Percentiles rank a stretch among this genome's conserved stretches.
Evolutionary conservation across 1,140 invertebrate genomes (phyloP).

Genomic region (Drosophila leontia): DNA sequence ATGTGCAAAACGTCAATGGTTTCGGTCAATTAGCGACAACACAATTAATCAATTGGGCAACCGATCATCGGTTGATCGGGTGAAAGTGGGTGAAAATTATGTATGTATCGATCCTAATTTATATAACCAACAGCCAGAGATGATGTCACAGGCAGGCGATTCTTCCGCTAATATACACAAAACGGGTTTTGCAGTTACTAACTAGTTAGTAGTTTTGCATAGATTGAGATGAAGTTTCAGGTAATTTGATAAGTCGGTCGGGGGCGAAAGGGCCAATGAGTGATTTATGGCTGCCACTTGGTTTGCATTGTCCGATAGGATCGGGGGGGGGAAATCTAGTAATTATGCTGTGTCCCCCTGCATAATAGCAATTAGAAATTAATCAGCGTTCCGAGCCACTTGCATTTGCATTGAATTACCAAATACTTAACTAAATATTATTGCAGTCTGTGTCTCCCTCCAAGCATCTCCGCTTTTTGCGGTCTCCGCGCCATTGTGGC

Average conservation of each 20-base stretch:
- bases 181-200: constrained; percentile 11
- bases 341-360: constrained; percentile 31
- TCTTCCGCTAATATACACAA: constrained; percentile 8
- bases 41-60: constrained; percentile 30
- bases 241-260: constrained; percentile 8
- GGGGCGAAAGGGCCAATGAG: not conserved
- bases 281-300: not conserved
- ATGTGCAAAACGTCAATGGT: constrained; percentile 33
- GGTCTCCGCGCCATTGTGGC: constrained; percentile 63
- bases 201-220: not conserved
- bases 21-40: constrained; percentile 31
- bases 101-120: not conserved
- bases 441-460: constrained; percentile 4
- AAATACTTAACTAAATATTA: constrained; percentile 48
- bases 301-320: constrained; percentile 9
- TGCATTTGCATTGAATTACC: constrained; percentile 57
- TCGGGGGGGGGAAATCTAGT: not conserved
- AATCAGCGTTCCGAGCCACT: constrained; percentile 44
- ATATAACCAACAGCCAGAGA: not conserved
- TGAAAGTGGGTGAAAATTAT: constrained; percentile 30
- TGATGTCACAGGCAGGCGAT: constrained; percentile 16
- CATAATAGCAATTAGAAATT: constrained; percentile 45
- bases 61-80: constrained; percentile 5
- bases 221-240: constrained; percentile 7
- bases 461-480: constrained; percentile 39